Percentiles rank a stretch among this genome's conserved stretches.
Conservation (phyloP, 2,113 vertebrate species). For the Noturus placidus region DNA sequence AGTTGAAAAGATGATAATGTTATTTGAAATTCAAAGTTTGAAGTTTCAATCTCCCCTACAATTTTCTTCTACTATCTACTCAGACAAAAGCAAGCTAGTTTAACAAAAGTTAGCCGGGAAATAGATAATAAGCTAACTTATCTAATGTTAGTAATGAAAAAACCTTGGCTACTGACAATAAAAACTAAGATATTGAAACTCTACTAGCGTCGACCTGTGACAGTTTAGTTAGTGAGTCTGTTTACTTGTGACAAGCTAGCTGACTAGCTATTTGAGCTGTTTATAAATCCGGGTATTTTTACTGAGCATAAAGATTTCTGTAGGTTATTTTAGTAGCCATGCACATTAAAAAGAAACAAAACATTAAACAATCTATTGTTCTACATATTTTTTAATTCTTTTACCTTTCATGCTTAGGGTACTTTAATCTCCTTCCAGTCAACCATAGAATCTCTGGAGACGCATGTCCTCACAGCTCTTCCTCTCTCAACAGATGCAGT, state of each 20-base stretch:
- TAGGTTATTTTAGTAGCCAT: not conserved
- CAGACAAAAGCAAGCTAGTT: not conserved
- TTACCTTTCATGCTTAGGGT: not conserved
- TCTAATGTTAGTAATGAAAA: not conserved
- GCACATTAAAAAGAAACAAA: not conserved
- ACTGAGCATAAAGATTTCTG: not conserved
- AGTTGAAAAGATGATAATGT: not conserved
- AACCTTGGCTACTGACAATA: not conserved
- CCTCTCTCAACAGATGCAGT: slow-evolving; percentile 25
- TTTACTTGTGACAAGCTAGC: not conserved
- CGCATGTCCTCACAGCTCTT: not conserved
- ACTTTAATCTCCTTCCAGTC: slow-evolving; percentile 16
- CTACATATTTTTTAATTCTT: not conserved
- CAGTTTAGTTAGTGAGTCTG: not conserved
- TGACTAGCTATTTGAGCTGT: not conserved
- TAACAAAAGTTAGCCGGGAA: not conserved
- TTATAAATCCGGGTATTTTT: not conserved
- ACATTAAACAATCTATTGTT: not conserved
- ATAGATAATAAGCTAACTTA: not conserved
- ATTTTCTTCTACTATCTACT: not conserved
- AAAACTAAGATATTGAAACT: not conserved
- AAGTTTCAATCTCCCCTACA: not conserved
- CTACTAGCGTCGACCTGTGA: not conserved
- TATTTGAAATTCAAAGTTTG: not conserved
- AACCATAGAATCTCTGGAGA: slow-evolving; percentile 24